Conservation (phyloP, 2,113 vertebrate genomes). For the Dolichallabes microphthalmus region DNA sequence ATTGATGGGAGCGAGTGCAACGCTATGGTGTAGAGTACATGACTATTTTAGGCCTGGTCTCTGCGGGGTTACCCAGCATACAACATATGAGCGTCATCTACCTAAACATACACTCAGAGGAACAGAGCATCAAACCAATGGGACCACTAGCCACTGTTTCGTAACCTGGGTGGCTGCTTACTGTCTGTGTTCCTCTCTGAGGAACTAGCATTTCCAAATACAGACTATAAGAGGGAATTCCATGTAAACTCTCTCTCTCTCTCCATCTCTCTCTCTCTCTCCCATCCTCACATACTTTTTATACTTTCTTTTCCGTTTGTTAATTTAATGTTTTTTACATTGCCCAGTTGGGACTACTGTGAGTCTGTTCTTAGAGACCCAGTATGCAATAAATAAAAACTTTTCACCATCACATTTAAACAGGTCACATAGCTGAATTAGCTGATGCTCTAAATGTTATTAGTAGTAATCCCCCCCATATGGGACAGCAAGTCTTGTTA, state of each 20-base stretch:
- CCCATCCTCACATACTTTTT: too few relatives aligned
- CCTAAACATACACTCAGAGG: conserved; percentile 42
- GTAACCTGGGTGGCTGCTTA: conserved; percentile 31
- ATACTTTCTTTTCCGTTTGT: not conserved
- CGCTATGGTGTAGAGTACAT: conserved; percentile 59
- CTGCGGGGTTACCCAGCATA: conserved; percentile 44
- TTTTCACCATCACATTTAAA: not conserved
- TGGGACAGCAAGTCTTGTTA: not conserved
- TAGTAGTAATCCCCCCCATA: not conserved
- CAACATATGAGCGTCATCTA: conserved; percentile 34
- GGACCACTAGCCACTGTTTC: conserved; percentile 25
- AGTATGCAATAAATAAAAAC: not conserved
- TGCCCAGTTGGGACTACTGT: not conserved
- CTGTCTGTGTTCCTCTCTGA: conserved; percentile 35
- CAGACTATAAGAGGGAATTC: conserved; percentile 32
- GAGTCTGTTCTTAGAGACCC: not conserved
- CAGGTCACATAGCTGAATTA: not conserved
- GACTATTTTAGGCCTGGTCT: conserved; percentile 76
- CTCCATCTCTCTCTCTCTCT: not conserved
- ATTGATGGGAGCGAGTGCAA: conserved; percentile 56
- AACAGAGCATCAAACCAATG: conserved; percentile 39
- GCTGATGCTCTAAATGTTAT: not conserved
- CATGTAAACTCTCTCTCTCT: not conserved
- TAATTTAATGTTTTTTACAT: not conserved
- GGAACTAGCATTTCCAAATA: conserved; percentile 45